A percentile compares a stretch with the other conserved stretches of the same genome.
Evolutionary conservation across 2,113 vertebrate genomes (phyloP).

Genomic region (Crocuta crocuta): DNA sequence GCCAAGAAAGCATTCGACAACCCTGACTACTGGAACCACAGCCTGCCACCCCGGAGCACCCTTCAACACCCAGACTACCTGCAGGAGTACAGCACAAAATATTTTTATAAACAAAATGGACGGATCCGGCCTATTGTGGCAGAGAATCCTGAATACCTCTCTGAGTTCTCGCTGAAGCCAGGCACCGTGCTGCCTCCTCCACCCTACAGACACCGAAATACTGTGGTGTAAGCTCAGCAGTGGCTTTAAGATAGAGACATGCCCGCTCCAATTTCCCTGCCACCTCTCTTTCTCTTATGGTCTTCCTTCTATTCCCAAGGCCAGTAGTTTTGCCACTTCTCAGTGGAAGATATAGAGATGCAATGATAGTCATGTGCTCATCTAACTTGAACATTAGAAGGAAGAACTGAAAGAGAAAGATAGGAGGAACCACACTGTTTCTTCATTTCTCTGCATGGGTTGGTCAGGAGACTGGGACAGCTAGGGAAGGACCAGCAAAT

Average conservation of each 20-base stretch:
- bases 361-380: conserved; percentile 69
- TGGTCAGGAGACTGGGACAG: conserved; percentile 57
- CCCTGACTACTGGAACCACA: conserved; percentile 99
- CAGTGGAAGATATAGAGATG: conserved; percentile 70
- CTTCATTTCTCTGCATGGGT: conserved; percentile 58
- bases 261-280: conserved; percentile 61
- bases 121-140: conserved; percentile 94
- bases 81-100: conserved; percentile 94
- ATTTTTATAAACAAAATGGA: conserved; percentile 98
- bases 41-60: conserved; percentile 93
- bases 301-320: conserved; percentile 84
- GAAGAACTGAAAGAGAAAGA: conserved; percentile 77
- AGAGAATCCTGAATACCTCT: conserved; percentile 97
- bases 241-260: conserved; percentile 64
- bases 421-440: conserved; percentile 67
- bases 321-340: conserved; percentile 85
- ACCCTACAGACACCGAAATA: conserved; percentile 98
- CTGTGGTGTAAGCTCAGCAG: conserved; percentile 92
- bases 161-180: conserved; percentile 95
- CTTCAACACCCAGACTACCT: conserved; percentile 94
- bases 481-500: conserved; percentile 56
- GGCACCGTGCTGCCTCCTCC: conserved; percentile 96
- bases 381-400: conserved; percentile 77
- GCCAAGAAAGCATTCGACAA: conserved; percentile 98
- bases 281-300: conserved; percentile 72